phyloP scores from a whole-genome alignment of 2,888 invertebrate species.

The Eupithecia abbreviata region DNA sequence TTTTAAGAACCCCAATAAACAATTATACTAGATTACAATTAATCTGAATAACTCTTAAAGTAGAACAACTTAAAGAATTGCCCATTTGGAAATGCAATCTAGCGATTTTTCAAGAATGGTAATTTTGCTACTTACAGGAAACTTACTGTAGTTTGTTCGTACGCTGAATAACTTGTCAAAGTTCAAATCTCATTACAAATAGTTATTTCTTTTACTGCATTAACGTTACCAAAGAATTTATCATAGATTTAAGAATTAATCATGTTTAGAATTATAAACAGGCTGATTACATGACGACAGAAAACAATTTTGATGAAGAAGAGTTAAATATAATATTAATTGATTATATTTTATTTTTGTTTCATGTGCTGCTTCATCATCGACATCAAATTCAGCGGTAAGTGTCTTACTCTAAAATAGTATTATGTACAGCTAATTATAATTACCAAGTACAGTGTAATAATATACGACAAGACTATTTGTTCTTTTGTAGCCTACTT shows the following conservation, averaged over 20 bases:
- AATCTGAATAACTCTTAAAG: background rate
- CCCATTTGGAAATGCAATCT: background rate
- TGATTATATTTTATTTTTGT: conserved; percentile 56
- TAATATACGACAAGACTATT: background rate
- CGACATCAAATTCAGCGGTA: conserved; percentile 66
- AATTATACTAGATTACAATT: background rate
- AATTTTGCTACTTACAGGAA: background rate
- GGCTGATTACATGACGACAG: too few species aligned
- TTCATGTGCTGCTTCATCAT: conserved; percentile 72
- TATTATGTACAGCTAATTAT: background rate
- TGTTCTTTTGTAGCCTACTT: conserved; percentile 15
- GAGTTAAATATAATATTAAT: background rate
- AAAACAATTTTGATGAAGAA: too few species aligned
- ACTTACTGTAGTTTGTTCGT: background rate
- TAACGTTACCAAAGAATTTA: background rate
- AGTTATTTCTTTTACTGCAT: background rate
- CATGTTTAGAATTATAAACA: too few species aligned
- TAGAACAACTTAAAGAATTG: background rate
- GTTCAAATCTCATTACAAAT: background rate
- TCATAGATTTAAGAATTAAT: too few species aligned
- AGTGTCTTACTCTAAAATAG: conserved; percentile 51
- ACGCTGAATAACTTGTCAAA: background rate
- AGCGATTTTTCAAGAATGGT: background rate
- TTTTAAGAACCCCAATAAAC: background rate
- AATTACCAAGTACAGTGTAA: conserved; percentile 8